Base-by-base conservation (phyloP, 2,888 invertebrate species). In the Caenorhabditis macrosperma region DNA sequence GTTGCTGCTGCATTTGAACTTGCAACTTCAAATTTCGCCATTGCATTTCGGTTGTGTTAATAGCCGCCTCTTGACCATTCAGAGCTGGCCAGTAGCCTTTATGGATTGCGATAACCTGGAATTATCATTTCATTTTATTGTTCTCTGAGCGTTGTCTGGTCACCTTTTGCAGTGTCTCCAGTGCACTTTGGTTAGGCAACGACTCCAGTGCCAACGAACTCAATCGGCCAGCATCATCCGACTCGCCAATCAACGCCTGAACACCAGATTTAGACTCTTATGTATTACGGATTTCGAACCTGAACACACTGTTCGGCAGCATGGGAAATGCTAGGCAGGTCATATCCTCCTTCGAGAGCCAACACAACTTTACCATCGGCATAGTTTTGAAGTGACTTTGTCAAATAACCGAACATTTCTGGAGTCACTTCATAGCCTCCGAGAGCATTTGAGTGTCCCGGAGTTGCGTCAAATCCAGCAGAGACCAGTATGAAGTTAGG, bases 391-490 rank as follows among this genome's bases (percentile, higher is more conserved):
- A 99, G 93, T 91, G 97, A 95, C 87, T 95, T 94, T 30, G 97
- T 97, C 95, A 99, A 96, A 92, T 94, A 94, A 85, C 97, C 98
- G 63, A 90, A 91, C 68, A 90, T 82, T 15, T 96, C 95, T 6
- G 98, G 94, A 60, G 97, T 95, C 67, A 99, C 94, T 89, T 94
- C 93, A 92, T 99, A 99, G 59, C 90, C 99, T 78, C 99, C 99
- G 15, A 99, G 93, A 7, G 96, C 97, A 41, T 96, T 94, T 17
- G 96, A 94, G 92, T 99, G 99, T 0, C 98, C 98, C 22, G 94
- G 93, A 33, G 97, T 96, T 20, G 97, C 97, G 92, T 99, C 99
- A 92, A 99, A 99, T 77, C 99, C 99, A 88, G 97, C 95, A 59
- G 98, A 98, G 69, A 99, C 97, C 85, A 99, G 93, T 82, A 99